These are phyloP conservation scores for Papilio polyxenes DNA, from an alignment of 1,140 invertebrate genomes.

Conservation along the genomic window DNA sequence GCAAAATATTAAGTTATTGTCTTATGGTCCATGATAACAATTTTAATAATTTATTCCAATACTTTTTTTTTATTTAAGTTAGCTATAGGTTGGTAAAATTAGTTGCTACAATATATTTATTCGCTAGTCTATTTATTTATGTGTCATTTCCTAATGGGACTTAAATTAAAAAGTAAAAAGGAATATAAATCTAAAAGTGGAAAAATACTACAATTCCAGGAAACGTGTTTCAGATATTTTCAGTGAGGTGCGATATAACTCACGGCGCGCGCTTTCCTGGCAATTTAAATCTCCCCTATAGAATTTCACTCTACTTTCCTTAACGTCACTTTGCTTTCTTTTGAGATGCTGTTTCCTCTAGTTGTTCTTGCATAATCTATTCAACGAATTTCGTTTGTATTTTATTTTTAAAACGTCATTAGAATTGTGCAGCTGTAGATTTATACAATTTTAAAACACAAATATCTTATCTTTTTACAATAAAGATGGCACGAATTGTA, in stretches of 20 bases:
- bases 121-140: not conserved
- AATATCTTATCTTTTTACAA: not conserved
- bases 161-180: not conserved
- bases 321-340: slow-evolving; percentile 51
- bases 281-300: slow-evolving; percentile 51
- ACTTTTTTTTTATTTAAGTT: too few species aligned
- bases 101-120: not conserved
- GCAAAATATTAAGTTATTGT: too few species aligned
- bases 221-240: slow-evolving; percentile 40
- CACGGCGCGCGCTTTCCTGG: slow-evolving; percentile 52
- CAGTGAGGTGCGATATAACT: slow-evolving; percentile 54
- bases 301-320: slow-evolving; percentile 49
- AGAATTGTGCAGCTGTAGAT: slow-evolving; percentile 7
- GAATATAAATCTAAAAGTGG: slow-evolving; percentile 18
- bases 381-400: not conserved
- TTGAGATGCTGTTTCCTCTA: slow-evolving; percentile 26
- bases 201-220: slow-evolving; percentile 43
- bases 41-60: too few species aligned
- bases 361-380: not conserved
- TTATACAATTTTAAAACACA: not conserved
- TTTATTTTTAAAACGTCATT: slow-evolving; percentile 11
- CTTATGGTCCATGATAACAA: too few species aligned
- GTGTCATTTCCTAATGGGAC: not conserved
- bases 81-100: not conserved
- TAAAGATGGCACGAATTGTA: not conserved